Evolutionary conservation across 1,140 invertebrate genomes (phyloP).

Genomic region (Zelostemma sp.): DNA sequence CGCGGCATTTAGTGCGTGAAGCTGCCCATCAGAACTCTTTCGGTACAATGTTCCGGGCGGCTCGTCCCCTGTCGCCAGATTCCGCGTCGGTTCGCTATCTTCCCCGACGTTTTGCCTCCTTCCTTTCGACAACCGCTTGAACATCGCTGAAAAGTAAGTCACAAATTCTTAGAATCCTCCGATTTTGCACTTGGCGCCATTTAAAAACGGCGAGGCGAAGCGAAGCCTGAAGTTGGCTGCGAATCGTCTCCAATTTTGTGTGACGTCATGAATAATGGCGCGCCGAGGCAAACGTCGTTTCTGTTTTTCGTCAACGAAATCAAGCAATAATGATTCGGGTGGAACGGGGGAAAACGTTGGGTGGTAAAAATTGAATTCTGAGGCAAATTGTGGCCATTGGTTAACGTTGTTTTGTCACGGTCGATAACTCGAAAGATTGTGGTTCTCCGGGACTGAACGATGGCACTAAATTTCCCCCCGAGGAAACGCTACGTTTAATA

Average conservation of each 20-base stretch:
- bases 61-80: conserved; percentile 48
- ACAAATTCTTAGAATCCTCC: too few species aligned
- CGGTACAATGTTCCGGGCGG: conserved; percentile 40
- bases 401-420: background rate
- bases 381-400: background rate
- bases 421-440: conserved; percentile 3
- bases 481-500: background rate
- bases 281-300: conserved; percentile 1
- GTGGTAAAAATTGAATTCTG: background rate
- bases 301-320: conserved; percentile 18
- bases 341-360: background rate
- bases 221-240: too few species aligned
- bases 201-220: too few species aligned
- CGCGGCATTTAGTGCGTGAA: conserved; percentile 49
- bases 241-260: too few species aligned
- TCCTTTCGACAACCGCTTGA: conserved; percentile 65
- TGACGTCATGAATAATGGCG: too few species aligned
- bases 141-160: conserved; percentile 63
- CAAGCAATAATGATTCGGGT: background rate
- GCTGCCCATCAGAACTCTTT: conserved; percentile 50
- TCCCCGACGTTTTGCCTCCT: conserved; percentile 65
- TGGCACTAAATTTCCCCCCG: background rate
- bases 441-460: background rate
- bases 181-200: too few species aligned
- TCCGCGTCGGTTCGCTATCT: conserved; percentile 45